Base-by-base conservation (phyloP, 2,797 vertebrate genomes). In the Amblyraja radiata region DNA sequence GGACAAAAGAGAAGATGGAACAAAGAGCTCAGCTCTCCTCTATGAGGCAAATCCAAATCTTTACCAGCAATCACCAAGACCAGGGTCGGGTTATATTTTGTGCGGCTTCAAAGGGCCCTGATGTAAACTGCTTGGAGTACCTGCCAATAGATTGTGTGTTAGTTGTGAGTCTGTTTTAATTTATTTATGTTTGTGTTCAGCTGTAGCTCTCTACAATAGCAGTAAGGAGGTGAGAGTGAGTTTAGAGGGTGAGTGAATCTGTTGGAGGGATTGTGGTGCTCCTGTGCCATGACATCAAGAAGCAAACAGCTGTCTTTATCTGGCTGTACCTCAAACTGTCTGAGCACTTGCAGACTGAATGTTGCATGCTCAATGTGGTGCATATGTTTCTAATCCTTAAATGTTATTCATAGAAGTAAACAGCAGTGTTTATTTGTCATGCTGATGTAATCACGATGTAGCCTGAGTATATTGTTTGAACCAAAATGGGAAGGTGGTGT, bases 121-220 rank as follows among this genome's bases (percentile, higher is more conserved):
- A 65, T 16, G 14, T 65, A 65, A 65, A 6, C 61, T 88, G 84
- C 84, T 88, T 65, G 28, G n/a, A 32, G 28, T 65, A 32, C 61
- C 84, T 88, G 61, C 28, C 84, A 65, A n/a, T 88, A 63, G n/a
- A 65, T 88, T 65, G 28, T 88, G 21, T 83, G 25, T 84, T 39
- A 9, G 18, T 68, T 36, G 77, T 83, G 6, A 80, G 46, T 84
- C 32, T 88, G 7, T 79, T 79, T 79, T 88, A 88, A 88, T 88
- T 88, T 88, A 88, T 88, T 88, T 36, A 88, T 61, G 61, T 88
- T 65, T 88, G 84, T 83, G 80, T 65, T 88, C 32, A 65, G 61
- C 84, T 36, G 84, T 65, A n/a, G 61, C 84, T n/a, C n/a, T 54
- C 25, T 54, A 83, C 83, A 65, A n/a, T 63, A 86, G 28, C 83